phyloP scores from a whole-genome alignment of 1,140 invertebrate genomes.

The Monochamus saltuarius region DNA sequence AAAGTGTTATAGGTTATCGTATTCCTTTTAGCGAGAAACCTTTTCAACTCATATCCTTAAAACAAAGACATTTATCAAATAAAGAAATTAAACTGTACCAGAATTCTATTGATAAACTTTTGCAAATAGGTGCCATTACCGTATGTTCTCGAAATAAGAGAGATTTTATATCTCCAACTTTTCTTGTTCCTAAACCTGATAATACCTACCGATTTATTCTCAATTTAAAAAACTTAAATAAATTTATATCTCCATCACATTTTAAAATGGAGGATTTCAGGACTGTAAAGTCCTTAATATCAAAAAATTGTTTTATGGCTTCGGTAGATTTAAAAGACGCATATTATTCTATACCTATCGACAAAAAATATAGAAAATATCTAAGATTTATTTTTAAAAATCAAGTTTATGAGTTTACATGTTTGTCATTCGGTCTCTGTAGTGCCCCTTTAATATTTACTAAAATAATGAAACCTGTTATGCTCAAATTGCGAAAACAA shows the following conservation, averaged over 20 bases:
- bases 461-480: constrained; percentile 24
- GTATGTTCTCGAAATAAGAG: background rate
- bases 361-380: constrained; percentile 24
- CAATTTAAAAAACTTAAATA: constrained; percentile 43
- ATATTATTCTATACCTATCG: constrained; percentile 32
- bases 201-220: constrained; percentile 38
- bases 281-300: constrained; percentile 23
- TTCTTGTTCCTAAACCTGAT: constrained; percentile 37
- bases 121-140: constrained; percentile 10
- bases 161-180: constrained; percentile 40
- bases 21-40: constrained; percentile 16
- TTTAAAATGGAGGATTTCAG: constrained; percentile 29
- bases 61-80: background rate
- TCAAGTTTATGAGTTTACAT: constrained; percentile 37
- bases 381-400: constrained; percentile 33
- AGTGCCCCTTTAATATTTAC: constrained; percentile 33
- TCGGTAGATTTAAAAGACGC: constrained; percentile 42
- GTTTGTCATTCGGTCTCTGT: constrained; percentile 21
- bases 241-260: constrained; percentile 34
- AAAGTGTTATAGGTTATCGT: constrained; percentile 4
- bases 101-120: background rate
- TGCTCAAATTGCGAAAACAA: constrained; percentile 17
- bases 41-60: constrained; percentile 1
- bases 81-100: background rate
- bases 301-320: constrained; percentile 30